A percentile compares a stretch with the other conserved stretches of the same genome.
Conservation (phyloP, 1,140 invertebrate species). For the Venturia canescens region DNA sequence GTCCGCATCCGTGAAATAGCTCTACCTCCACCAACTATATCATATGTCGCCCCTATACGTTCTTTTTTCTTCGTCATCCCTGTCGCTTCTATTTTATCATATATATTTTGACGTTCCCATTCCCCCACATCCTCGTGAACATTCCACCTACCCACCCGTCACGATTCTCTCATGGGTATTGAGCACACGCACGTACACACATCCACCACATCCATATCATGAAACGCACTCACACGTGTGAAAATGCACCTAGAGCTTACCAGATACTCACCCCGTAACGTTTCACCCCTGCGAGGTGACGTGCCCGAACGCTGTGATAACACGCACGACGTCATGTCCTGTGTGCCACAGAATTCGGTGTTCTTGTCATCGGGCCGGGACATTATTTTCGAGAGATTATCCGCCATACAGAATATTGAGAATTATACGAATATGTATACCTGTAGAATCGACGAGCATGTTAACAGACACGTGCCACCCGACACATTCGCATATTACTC, state of each 20-base stretch:
- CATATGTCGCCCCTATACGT: slow-evolving; percentile 45
- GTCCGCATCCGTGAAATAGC: slow-evolving; percentile 51
- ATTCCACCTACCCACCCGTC: slow-evolving; percentile 31
- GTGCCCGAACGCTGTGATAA: slow-evolving; percentile 23
- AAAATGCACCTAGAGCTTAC: not conserved
- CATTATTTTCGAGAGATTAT: slow-evolving; percentile 42
- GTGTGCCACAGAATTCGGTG: slow-evolving; percentile 30
- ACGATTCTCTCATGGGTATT: slow-evolving; percentile 2
- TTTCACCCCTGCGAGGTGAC: not conserved
- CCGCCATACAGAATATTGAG: not conserved
- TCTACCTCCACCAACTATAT: slow-evolving; percentile 49
- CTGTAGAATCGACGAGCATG: not conserved
- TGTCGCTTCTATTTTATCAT: slow-evolving; percentile 36
- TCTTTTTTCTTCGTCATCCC: slow-evolving; percentile 43
- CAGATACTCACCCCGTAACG: slow-evolving; percentile 24
- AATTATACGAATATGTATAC: slow-evolving; percentile 1
- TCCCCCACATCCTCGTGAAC: slow-evolving; percentile 35
- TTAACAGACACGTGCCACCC: not conserved
- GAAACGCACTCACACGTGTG: not conserved
- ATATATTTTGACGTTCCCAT: slow-evolving; percentile 55
- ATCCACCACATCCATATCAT: not conserved
- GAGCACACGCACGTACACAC: not conserved
- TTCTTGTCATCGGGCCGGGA: slow-evolving; percentile 41
- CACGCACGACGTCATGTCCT: slow-evolving; percentile 33
- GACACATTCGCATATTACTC: slow-evolving; percentile 16